These are phyloP conservation scores for Phengaris arion DNA, from an alignment of 2,888 invertebrate species.

Conservation along the genomic window DNA sequence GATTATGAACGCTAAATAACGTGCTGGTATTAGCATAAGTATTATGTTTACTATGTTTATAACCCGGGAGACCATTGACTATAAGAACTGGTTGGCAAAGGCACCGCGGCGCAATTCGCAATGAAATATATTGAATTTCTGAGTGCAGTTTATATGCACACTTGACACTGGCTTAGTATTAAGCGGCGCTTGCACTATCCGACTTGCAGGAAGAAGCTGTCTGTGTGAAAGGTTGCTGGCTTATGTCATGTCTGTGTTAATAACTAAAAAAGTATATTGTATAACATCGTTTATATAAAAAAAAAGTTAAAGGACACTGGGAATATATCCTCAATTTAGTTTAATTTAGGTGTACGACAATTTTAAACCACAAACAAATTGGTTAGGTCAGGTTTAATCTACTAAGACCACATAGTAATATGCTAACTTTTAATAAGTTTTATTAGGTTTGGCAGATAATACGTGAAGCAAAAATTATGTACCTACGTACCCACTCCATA, in stretches of 20 bases:
- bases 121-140: background rate
- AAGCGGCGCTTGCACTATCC: background rate
- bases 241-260: no score
- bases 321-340: no score
- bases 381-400: background rate
- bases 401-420: background rate
- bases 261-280: no score
- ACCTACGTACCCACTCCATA: no score
- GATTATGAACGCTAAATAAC: background rate
- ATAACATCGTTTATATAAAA: no score
- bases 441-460: no score
- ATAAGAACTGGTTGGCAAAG: constrained; percentile 9
- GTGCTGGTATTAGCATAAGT: background rate
- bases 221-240: no score
- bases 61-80: background rate
- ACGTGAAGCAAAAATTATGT: no score
- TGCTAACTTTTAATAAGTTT: no score
- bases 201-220: background rate
- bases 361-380: no score
- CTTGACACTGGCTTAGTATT: background rate
- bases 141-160: constrained; percentile 6
- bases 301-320: no score
- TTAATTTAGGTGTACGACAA: no score
- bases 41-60: background rate
- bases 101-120: background rate